Percentiles rank a stretch among this genome's conserved stretches.
Conservation (phyloP, 2,888 invertebrate genomes). For the Gisinianus flammeolus region DNA sequence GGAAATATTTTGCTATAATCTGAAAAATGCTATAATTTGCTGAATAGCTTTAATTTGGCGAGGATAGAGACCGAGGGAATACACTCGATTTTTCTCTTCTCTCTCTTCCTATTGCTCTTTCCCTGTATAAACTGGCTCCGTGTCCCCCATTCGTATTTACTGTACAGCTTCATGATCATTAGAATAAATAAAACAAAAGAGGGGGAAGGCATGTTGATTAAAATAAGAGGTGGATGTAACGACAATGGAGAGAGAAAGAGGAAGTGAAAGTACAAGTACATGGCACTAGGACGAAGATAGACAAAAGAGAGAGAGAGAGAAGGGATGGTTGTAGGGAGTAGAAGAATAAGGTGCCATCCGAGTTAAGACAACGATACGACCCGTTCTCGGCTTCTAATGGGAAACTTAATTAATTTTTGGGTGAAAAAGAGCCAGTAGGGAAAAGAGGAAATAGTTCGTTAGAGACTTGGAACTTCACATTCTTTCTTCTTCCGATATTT, state of each 20-base stretch:
- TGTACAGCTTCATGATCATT: not conserved
- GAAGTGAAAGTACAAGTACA: too few relatives aligned
- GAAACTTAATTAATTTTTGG: conserved; percentile 39
- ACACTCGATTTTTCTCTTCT: too few relatives aligned
- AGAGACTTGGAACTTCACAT: not conserved
- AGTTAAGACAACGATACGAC: conserved; percentile 26
- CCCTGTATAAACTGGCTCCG: too few relatives aligned
- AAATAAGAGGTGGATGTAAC: conserved; percentile 14
- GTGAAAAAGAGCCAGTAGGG: conserved; percentile 15
- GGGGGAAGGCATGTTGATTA: conserved; percentile 25
- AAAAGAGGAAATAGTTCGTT: conserved; percentile 6
- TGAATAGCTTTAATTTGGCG: too few relatives aligned
- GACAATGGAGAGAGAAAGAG: conserved; percentile 22
- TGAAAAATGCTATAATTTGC: too few relatives aligned
- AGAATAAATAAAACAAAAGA: conserved; percentile 27
- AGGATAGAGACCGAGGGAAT: too few relatives aligned
- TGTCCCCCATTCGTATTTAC: too few relatives aligned
- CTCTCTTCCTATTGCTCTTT: too few relatives aligned
- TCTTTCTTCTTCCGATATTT: not conserved
- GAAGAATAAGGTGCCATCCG: not conserved
- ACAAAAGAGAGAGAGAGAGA: not conserved
- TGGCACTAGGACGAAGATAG: not conserved
- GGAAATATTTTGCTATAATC: too few relatives aligned
- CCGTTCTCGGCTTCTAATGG: conserved; percentile 20
- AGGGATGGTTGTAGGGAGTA: not conserved